phyloP scores from a whole-genome alignment of 2,797 vertebrate species.

The Sebastes itinus region DNA sequence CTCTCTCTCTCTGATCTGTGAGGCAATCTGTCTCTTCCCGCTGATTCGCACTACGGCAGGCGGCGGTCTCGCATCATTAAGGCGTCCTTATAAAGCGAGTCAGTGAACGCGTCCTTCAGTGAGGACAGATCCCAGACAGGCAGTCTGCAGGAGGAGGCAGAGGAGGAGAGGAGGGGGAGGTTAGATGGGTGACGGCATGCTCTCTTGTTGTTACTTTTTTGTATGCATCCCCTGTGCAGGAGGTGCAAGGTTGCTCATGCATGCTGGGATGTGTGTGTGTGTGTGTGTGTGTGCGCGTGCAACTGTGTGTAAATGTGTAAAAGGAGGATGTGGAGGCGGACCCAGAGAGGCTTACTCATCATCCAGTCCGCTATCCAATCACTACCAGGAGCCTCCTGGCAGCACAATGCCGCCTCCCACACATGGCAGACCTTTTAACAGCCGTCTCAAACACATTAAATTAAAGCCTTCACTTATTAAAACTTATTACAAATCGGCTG shows the following conservation, averaged over 20 bases:
- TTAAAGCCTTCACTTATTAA: slow-evolving; percentile 18
- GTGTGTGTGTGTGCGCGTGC: not conserved
- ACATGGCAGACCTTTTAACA: slow-evolving; percentile 54
- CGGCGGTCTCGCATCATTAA: slow-evolving; percentile 62
- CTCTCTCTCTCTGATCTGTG: slow-evolving; percentile 41
- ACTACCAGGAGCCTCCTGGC: slow-evolving; percentile 53
- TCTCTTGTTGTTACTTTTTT: slow-evolving; percentile 32
- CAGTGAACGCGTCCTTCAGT: slow-evolving; percentile 62
- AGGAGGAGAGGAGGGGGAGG: slow-evolving; percentile 23
- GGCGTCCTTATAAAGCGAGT: slow-evolving; percentile 59
- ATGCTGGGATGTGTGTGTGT: slow-evolving; percentile 39
- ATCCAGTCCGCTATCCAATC: slow-evolving; percentile 59
- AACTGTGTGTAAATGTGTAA: slow-evolving; percentile 41
- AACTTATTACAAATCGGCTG: slow-evolving; percentile 12
- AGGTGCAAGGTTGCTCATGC: slow-evolving; percentile 35
- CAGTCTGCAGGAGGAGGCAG: slow-evolving; percentile 17
- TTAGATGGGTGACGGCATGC: slow-evolving; percentile 26
- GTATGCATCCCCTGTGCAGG: slow-evolving; percentile 19
- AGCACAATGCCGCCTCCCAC: slow-evolving; percentile 64
- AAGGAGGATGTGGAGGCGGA: slow-evolving; percentile 83
- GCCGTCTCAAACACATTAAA: slow-evolving; percentile 21
- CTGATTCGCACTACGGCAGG: slow-evolving; percentile 56
- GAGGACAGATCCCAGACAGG: slow-evolving; percentile 54
- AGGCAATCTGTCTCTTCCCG: slow-evolving; percentile 40
- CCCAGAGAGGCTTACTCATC: slow-evolving; percentile 76